Evolutionary conservation across 2,113 vertebrate genomes (phyloP).

Genomic region (Urocitellus parryii): DNA sequence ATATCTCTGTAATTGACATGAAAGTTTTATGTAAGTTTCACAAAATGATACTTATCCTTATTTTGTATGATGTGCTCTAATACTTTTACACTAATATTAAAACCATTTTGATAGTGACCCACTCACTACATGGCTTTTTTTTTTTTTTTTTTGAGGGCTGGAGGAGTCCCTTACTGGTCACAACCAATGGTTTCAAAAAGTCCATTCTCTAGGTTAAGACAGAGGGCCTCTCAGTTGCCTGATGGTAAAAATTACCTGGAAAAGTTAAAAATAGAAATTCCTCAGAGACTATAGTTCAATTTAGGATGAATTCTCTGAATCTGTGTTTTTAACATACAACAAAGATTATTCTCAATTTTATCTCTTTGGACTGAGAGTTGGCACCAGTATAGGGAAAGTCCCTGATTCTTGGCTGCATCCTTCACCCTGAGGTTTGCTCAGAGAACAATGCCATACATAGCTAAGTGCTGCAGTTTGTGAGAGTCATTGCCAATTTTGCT

Average conservation of each 20-base stretch:
- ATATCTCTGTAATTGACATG: constrained; percentile 23
- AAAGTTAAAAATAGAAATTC: constrained; percentile 49
- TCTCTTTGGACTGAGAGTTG: not conserved
- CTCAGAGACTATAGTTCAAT: not conserved
- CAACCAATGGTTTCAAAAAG: not conserved
- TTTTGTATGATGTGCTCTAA: not conserved
- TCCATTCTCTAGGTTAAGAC: not conserved
- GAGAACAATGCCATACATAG: fast-evolving
- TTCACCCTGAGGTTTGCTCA: not conserved
- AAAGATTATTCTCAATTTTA: not conserved
- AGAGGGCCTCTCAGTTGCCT: not conserved
- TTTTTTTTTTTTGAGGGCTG: too few species aligned
- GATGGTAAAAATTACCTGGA: not conserved
- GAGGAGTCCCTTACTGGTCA: not conserved
- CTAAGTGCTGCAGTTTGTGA: not conserved
- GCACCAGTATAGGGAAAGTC: not conserved
- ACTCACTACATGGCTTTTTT: too few species aligned
- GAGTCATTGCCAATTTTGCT: too few species aligned
- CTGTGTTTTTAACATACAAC: not conserved
- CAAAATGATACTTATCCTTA: too few species aligned
- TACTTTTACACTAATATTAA: constrained; percentile 15
- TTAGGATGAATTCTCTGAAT: not conserved
- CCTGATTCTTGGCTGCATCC: not conserved
- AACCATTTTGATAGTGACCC: not conserved
- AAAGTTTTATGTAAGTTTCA: not conserved